Evolutionary conservation across 2,113 vertebrate species (phyloP), one percentile per base, ranked within the genome.

Genomic region (Pao palembangensis): DNA sequence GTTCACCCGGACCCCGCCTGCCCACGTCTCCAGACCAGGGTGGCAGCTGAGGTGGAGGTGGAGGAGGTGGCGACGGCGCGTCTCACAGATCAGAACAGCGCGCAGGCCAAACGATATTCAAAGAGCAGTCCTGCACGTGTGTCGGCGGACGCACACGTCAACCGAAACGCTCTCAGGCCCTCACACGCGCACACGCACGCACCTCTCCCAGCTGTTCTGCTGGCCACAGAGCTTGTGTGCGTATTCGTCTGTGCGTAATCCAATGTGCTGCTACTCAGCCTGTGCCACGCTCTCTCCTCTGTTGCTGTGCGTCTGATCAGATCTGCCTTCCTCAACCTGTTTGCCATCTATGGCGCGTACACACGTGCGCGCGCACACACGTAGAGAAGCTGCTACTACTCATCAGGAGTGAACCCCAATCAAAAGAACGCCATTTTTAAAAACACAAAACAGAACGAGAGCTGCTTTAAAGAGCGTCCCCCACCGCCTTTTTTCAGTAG

Each of bases 301-400:
- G 88, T 88, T 89, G 88, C 88, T 89, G 88, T 88, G 88, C 86
- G 79, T 87, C 87, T 86, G 84, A 86, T 89, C 86, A 82, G 88
- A 89, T 89, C 88, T 87, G 88, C 88, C 88, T 88, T 80, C 64
- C 80, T 83, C 84, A 85, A 88, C 88, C 85, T 85, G 83, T 88
- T 86, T 79, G 80, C 83, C 63, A 63, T 83, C 78, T 71, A 74
- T 81, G 63, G 67, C 61, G 66, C 75, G 54, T 71, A 52, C 61
- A 69, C 66, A 31, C 63, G 25, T 44, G 18, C 62, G 25, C 61
- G 15, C 44, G 31, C 47, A 19, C 56, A 68, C 34, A 46, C 80
- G 54, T 55, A 41, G 48, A 61, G 60, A 64, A 75, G 64, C 68
- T 81, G 69, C 68, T 76, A 69, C 80, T 78, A 81, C 63, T 75